A percentile compares a stretch with the other conserved stretches of the same genome.
phyloP scores from a whole-genome alignment of 2,888 invertebrate species.

The Euproctis similis region DNA sequence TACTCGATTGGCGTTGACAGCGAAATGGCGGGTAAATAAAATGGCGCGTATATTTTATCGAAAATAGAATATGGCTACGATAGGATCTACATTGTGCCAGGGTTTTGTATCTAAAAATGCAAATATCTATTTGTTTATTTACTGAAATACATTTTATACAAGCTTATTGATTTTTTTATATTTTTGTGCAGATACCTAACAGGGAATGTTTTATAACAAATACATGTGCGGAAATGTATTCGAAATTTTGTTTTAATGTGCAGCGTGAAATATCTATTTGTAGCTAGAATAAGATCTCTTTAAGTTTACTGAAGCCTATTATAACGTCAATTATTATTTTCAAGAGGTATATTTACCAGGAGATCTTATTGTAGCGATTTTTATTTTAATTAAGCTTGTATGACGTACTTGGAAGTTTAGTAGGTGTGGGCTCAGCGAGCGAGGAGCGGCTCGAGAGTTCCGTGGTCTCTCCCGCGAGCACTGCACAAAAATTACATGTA shows the following conservation, averaged over 20 bases:
- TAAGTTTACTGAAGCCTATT: conserved; percentile 4
- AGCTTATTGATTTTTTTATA: no score
- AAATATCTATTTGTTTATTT: no score
- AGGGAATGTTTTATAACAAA: no score
- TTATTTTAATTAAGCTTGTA: conserved; percentile 27
- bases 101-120: no score
- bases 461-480: conserved; percentile 60
- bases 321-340: not conserved
- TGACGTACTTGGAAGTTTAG: conserved; percentile 78
- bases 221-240: no score
- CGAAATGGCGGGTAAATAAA: conserved; percentile 14
- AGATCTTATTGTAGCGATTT: conserved; percentile 59
- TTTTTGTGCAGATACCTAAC: no score
- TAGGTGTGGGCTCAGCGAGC: conserved; percentile 74
- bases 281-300: conserved; percentile 59
- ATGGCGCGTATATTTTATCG: conserved; percentile 14
- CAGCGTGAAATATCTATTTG: conserved; percentile 21
- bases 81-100: conserved; percentile 40
- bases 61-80: conserved; percentile 22
- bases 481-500: conserved; percentile 69
- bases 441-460: conserved; percentile 67
- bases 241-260: no score
- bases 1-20: conserved; percentile 7
- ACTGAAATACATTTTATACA: no score
- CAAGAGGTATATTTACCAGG: no score